Percentiles rank a stretch among this genome's conserved stretches.
Conservation (phyloP, 2,888 invertebrate species). For the Stenodema calcarata region DNA sequence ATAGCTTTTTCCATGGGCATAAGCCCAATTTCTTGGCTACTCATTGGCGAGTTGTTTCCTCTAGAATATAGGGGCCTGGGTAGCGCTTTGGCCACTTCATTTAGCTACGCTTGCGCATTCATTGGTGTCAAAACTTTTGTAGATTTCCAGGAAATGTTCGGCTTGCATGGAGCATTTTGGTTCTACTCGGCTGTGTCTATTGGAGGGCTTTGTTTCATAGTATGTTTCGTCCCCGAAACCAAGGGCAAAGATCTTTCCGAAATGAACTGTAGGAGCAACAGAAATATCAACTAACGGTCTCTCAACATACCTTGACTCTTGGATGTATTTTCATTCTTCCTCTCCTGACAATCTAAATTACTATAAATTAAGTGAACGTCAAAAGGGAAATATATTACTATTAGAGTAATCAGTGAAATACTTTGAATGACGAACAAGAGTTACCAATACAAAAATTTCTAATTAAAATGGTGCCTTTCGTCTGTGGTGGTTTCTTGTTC, state of each 20-base stretch:
- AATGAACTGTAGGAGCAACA: conserved; percentile 65
- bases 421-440: conserved; percentile 42
- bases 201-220: conserved; percentile 82
- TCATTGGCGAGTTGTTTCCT: conserved; percentile 84
- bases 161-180: conserved; percentile 86
- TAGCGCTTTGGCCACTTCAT: conserved; percentile 83
- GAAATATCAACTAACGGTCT: conserved; percentile 16
- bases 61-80: conserved; percentile 84
- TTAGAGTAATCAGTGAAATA: conserved; percentile 18
- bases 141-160: conserved; percentile 77
- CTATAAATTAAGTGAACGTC: background rate
- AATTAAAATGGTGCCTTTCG: conserved; percentile 45
- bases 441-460: conserved; percentile 34
- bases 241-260: conserved; percentile 89
- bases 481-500: conserved; percentile 47
- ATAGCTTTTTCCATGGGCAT: conserved; percentile 87
- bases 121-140: conserved; percentile 86
- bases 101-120: conserved; percentile 86
- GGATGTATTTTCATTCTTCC: conserved; percentile 21
- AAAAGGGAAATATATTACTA: background rate
- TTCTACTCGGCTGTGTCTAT: conserved; percentile 84
- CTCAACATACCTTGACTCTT: background rate
- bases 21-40: conserved; percentile 85
- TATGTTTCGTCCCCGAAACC: conserved; percentile 87
- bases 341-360: conserved; percentile 45